These are phyloP conservation scores for Caloenas nicobarica DNA, from an alignment of 2,113 vertebrate species.

Conservation along the genomic window DNA sequence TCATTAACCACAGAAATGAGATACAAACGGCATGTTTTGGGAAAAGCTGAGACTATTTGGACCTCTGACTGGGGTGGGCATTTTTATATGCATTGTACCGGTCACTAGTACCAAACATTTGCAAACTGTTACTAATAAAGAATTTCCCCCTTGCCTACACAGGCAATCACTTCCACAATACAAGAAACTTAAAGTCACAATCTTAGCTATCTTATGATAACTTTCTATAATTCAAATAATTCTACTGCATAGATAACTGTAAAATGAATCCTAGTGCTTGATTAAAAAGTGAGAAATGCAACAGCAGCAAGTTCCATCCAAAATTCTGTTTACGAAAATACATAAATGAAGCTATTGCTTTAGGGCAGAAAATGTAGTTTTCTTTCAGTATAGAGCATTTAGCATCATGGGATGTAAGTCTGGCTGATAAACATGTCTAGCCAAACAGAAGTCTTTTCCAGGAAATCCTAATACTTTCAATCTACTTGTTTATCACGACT, in stretches of 20 bases:
- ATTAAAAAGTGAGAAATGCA: conserved; percentile 28
- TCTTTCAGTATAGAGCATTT: conserved; percentile 1
- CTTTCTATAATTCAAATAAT: neutral
- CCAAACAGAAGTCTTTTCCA: neutral
- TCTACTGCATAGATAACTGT: neutral
- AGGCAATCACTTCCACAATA: neutral
- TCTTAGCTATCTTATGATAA: neutral
- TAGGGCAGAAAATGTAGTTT: conserved; percentile 51
- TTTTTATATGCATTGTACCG: neutral
- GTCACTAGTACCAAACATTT: neutral
- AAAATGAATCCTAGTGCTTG: neutral
- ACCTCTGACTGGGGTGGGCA: neutral
- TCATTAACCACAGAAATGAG: neutral
- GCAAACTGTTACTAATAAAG: neutral
- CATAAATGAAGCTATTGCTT: conserved; percentile 24
- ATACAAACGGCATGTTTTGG: neutral
- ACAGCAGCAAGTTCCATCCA: neutral
- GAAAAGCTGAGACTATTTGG: neutral
- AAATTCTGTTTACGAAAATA: conserved; percentile 1
- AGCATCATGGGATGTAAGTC: neutral
- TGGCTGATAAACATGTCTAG: neutral
- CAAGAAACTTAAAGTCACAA: neutral
- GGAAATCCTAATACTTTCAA: conserved; percentile 1
- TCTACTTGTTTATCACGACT: neutral
- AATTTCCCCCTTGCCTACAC: neutral